These are phyloP conservation scores for Bos javanicus DNA, from an alignment of 2,113 vertebrate genomes.

Conservation along the genomic window DNA sequence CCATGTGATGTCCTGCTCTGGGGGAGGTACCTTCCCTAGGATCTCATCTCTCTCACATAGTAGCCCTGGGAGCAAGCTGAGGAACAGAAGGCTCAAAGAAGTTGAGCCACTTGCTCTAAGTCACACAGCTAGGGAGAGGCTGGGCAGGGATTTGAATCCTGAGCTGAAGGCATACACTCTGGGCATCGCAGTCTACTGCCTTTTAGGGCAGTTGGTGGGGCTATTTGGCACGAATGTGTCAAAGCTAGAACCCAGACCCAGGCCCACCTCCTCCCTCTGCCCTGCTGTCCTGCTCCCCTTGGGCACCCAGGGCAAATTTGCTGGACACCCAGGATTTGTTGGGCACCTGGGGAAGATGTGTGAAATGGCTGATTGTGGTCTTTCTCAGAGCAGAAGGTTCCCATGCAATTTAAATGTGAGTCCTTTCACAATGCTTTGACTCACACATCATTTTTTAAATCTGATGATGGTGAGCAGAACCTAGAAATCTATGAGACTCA, in stretches of 20 bases:
- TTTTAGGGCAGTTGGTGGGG: neutral
- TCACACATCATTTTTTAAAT: neutral
- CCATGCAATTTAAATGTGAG: neutral
- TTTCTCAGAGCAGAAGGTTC: neutral
- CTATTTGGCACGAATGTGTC: neutral
- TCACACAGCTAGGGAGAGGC: neutral
- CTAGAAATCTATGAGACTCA: neutral
- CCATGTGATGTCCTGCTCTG: fast-evolving
- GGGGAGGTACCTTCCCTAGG: too few species aligned
- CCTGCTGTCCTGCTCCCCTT: neutral
- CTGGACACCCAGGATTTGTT: neutral
- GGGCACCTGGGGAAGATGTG: neutral
- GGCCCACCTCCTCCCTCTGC: neutral
- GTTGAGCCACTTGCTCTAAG: neutral
- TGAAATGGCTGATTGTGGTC: neutral
- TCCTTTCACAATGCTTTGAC: neutral
- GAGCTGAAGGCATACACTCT: neutral
- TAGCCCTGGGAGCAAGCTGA: neutral
- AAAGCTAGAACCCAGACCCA: neutral
- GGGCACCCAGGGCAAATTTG: too few species aligned
- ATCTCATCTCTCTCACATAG: neutral
- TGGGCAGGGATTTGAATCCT: neutral
- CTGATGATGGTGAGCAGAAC: neutral
- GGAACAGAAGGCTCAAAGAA: neutral
- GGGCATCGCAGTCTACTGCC: too few species aligned